A percentile compares a stretch with the other conserved stretches of the same genome.
These are phyloP conservation scores for Tenthredo scrophulariae DNA, from an alignment of 2,888 invertebrate species.

Conservation along the genomic window DNA sequence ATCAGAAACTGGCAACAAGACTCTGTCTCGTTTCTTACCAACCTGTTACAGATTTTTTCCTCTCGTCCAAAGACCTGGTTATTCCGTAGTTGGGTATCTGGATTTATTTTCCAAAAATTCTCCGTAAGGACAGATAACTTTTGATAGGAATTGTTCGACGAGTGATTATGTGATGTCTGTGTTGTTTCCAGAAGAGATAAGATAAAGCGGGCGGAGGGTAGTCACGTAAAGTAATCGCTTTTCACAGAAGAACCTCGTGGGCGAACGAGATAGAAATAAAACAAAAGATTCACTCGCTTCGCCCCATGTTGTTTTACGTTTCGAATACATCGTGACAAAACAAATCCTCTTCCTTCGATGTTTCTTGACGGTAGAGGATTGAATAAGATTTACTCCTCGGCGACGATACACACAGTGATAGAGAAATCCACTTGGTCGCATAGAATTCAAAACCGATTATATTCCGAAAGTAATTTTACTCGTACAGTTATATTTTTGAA, in stretches of 20 bases:
- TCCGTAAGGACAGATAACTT: background rate
- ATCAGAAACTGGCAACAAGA: slow-evolving; percentile 2
- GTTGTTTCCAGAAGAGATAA: slow-evolving; percentile 15
- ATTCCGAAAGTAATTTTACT: background rate
- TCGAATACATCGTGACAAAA: slow-evolving; percentile 50
- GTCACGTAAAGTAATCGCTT: slow-evolving; percentile 50
- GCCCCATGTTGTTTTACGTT: slow-evolving; percentile 47
- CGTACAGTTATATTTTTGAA: background rate
- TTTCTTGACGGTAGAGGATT: slow-evolving; percentile 46
- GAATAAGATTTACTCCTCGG: slow-evolving; percentile 44
- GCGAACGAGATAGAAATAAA: slow-evolving; percentile 1
- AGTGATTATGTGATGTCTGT: slow-evolving; percentile 22
- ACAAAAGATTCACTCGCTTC: slow-evolving; percentile 30
- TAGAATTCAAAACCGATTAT: background rate
- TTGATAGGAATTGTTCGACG: slow-evolving; percentile 13
- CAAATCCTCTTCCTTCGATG: slow-evolving; percentile 50
- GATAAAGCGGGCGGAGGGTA: slow-evolving; percentile 2
- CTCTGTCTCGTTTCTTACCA: slow-evolving; percentile 15
- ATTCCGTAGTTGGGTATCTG: background rate
- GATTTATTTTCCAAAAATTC: background rate
- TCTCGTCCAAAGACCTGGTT: background rate
- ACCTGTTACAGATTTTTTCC: background rate
- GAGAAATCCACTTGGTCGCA: background rate
- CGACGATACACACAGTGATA: background rate
- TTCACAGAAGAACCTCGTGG: slow-evolving; percentile 32